Evolutionary conservation across 2,888 invertebrate genomes (phyloP), one percentile per base, ranked within the genome.

Genomic region (Pseudanteris insignis): DNA sequence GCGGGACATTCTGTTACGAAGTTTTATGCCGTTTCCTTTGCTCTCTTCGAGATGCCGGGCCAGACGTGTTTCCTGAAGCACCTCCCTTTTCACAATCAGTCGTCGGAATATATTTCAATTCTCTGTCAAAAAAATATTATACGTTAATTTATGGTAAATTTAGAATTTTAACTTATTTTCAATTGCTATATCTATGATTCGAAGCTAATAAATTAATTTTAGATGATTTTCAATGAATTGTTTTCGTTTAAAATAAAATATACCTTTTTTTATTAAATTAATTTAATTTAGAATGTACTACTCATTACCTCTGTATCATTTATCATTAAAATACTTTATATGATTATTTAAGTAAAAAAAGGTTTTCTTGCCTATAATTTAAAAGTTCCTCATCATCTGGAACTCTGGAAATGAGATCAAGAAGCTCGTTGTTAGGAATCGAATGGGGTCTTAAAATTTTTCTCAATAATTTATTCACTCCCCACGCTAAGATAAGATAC

Each of bases 361-460:
- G n/a, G n/a, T n/a, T n/a, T n/a, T n/a, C n/a, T n/a, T n/a, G n/a
- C 76, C 72, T 74, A 61, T 74, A 76, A 82, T 86, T 88, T 80
- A 96, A 94, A 83, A 96, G 83, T 82, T 90, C 91, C 80, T 92
- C 92, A 78, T 97, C 94, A 75, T 95, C 94, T 21, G 97, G 97
- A 43, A 98, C 92, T 67, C 98, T 85, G 0, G 96, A 96, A 62
- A 98, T 82, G 73, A 96, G 89, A 83, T 99, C 98, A 65, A 98
- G 81, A 5, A 98, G 83, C 84, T 98, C 98, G 82, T 98, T 99
- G 82, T 98, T 99, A 6, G 95, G 94, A 81, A 98, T 92, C 25
- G 93, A 90, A 80, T 97, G 92, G 3, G 98, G 97, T 66, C 94
- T 85, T 46, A 97, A 82, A 57, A 98, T 86, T 81, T 96, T 91